Evolutionary conservation across 2,797 vertebrate species (phyloP), one percentile per base, ranked within the genome.

Genomic region (Thunnus albacares): DNA sequence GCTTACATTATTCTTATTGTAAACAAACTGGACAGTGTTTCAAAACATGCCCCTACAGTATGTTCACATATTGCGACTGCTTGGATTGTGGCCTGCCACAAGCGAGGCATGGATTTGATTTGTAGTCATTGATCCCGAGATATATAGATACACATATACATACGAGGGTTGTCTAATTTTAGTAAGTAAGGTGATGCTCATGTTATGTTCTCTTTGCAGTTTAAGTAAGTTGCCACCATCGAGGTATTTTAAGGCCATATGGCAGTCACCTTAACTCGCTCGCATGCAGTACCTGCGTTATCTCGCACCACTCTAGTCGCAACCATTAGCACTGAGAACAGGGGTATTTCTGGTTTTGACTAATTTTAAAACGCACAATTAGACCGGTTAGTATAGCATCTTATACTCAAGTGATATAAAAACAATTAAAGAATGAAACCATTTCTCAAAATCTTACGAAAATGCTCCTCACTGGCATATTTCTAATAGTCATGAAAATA

Each of bases 221-320:
- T 41, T 4, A 8, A 15, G 24, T 10, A 26, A 9, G 9, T 41
- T 6, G 45, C 9, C 56, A 18, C 55, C 77, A 59, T 43, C 12
- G 41, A 43, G 13, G 41, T 14, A 13, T 4, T 43, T 4, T 61
- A 61, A 71, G 74, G 28, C 6, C 30, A 45, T 22, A 58, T 75
- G 75, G 28, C 5, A 26, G 45, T 28, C 51, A 59, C 8, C 35
- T 26, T 28, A 13, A 13, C 22, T 62, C 5, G n/a, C 68, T 8
- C 11, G 15, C 22, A 38, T 30, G 18, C 17, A 18, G 47, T 18
- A 74, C 57, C 79, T 88, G 83, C 74, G 73, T 77, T 83, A n/a
- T 56, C 86, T 94, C 92, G 0, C 85, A 80, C 93, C 93, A 94
- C 91, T 91, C 71, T 68, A 51, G 93, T 52, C 20, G 38, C 71